Conservation (phyloP, 2,797 vertebrate species). For the Leptodactylus fallax region DNA sequence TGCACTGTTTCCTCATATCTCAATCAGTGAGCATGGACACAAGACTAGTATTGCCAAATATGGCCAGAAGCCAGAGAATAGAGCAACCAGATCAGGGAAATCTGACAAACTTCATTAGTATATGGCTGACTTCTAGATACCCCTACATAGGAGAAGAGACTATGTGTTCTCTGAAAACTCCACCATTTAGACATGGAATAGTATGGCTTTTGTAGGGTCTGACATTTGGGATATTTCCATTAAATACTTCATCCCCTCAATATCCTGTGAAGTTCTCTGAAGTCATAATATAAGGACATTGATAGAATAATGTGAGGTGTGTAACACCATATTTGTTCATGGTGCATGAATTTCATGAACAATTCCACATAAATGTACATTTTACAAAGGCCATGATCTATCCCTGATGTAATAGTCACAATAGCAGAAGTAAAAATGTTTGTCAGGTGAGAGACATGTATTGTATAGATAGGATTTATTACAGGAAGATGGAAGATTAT, state of each 20-base stretch:
- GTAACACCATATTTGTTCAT: conserved; percentile 43
- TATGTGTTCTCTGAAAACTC: neutral
- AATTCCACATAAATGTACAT: conserved; percentile 1
- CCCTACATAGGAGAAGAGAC: neutral
- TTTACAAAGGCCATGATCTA: neutral
- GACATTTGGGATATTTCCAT: conserved; percentile 13
- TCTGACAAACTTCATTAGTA: neutral
- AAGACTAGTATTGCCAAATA: conserved; percentile 38
- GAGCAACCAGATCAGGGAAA: neutral
- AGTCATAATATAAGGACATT: conserved; percentile 22
- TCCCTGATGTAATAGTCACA: neutral
- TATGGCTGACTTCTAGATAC: neutral
- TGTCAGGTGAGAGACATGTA: neutral
- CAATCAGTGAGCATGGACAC: conserved; percentile 29
- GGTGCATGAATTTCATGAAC: neutral
- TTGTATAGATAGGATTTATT: neutral
- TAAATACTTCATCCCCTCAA: conserved; percentile 9
- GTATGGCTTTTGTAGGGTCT: conserved; percentile 10
- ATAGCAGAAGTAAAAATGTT: neutral
- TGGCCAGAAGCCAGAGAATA: conserved; percentile 20
- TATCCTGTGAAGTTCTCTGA: neutral
- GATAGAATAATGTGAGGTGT: conserved; percentile 15
- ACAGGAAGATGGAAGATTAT: too few species aligned
- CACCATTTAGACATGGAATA: neutral
- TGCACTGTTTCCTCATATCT: conserved; percentile 19